These are phyloP conservation scores for Vanessa tameamea DNA, from an alignment of 1,140 invertebrate species.

Conservation along the genomic window DNA sequence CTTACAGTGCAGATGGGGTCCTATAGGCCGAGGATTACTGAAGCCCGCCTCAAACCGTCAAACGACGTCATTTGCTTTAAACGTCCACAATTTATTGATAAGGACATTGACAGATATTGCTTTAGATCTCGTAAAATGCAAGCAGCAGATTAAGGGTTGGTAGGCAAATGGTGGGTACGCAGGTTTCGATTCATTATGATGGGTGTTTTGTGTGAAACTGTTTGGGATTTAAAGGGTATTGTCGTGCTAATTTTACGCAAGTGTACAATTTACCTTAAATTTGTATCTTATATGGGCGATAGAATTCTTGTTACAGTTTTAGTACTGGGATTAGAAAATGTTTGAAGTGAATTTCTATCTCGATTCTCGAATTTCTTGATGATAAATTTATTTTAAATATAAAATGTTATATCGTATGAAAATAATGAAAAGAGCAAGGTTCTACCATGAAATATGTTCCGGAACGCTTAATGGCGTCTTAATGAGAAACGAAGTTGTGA, in stretches of 20 bases:
- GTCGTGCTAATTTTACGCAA: slow-evolving; percentile 32
- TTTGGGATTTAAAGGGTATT: slow-evolving; percentile 47
- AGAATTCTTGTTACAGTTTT: neutral
- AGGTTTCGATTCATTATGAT: slow-evolving; percentile 65
- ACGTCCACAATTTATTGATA: slow-evolving; percentile 79
- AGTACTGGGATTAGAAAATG: slow-evolving; percentile 1
- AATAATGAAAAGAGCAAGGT: slow-evolving; percentile 37
- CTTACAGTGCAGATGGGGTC: slow-evolving; percentile 76
- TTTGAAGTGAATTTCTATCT: neutral
- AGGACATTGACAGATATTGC: slow-evolving; percentile 80
- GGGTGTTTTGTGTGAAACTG: slow-evolving; percentile 55
- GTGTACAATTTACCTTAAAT: slow-evolving; percentile 28
- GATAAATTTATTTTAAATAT: neutral
- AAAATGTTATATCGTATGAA: slow-evolving; percentile 16
- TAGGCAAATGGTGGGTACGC: slow-evolving; percentile 68
- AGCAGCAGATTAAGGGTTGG: slow-evolving; percentile 74
- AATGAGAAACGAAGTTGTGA: slow-evolving; percentile 62
- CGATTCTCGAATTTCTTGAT: no score
- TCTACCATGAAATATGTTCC: slow-evolving; percentile 40
- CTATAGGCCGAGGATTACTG: slow-evolving; percentile 67
- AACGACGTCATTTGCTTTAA: slow-evolving; percentile 75
- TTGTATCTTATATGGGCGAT: neutral
- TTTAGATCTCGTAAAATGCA: slow-evolving; percentile 74
- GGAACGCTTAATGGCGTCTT: slow-evolving; percentile 55
- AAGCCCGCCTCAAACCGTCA: slow-evolving; percentile 69